phyloP scores from a whole-genome alignment of 2,888 invertebrate genomes.

The Disparrhopalites patrizii region DNA sequence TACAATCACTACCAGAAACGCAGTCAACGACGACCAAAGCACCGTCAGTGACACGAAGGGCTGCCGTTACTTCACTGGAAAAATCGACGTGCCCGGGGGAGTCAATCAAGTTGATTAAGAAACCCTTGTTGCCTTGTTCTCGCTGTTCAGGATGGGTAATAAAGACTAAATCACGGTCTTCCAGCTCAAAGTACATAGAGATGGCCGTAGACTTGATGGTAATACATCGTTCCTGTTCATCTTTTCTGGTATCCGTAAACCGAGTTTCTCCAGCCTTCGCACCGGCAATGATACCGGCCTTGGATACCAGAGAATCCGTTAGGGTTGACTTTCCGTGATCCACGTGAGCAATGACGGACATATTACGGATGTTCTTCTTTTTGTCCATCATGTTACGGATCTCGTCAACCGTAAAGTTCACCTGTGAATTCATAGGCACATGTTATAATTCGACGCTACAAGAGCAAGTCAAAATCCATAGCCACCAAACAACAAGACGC shows the following conservation, averaged over 20 bases:
- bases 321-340: slow-evolving; percentile 99
- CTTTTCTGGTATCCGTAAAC: slow-evolving; percentile 99
- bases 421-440: slow-evolving; percentile 59
- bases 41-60: slow-evolving; percentile 99
- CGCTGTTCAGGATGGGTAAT: slow-evolving; percentile 87
- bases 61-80: slow-evolving; percentile 99
- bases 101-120: slow-evolving; percentile 99
- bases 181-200: slow-evolving; percentile 98
- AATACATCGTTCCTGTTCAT: slow-evolving; percentile 99
- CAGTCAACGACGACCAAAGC: slow-evolving; percentile 99
- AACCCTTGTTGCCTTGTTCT: slow-evolving; percentile 86
- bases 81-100: slow-evolving; percentile 99
- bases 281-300: slow-evolving; percentile 99
- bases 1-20: slow-evolving; percentile 95
- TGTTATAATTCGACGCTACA: neutral
- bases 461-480: no score
- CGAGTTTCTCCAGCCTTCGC: slow-evolving; percentile 98
- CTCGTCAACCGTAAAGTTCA: slow-evolving; percentile 99
- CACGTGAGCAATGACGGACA: slow-evolving; percentile 99
- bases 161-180: slow-evolving; percentile 89
- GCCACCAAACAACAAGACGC: no score
- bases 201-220: slow-evolving; percentile 99
- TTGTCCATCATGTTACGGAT: slow-evolving; percentile 99
- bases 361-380: slow-evolving; percentile 99
- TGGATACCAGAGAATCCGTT: slow-evolving; percentile 98